Percentiles rank a stretch among this genome's conserved stretches.
These are phyloP conservation scores for Syrista parreyssii DNA, from an alignment of 2,888 invertebrate genomes.

Conservation along the genomic window DNA sequence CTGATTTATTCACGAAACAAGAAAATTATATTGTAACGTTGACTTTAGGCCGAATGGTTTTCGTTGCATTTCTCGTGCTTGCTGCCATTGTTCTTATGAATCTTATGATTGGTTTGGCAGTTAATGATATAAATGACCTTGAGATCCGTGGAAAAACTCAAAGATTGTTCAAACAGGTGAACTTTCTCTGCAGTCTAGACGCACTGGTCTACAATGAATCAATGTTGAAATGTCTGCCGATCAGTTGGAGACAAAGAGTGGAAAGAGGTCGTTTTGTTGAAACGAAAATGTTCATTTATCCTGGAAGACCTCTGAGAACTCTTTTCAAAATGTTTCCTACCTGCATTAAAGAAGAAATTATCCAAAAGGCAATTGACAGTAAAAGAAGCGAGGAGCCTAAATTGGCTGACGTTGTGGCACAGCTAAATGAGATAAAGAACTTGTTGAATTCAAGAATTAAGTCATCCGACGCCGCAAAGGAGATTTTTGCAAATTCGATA, in stretches of 20 bases:
- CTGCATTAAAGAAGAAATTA: conserved; percentile 64
- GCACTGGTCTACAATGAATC: conserved; percentile 68
- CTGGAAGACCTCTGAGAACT: conserved; percentile 65
- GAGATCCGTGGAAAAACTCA: conserved; percentile 71
- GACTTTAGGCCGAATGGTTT: conserved; percentile 68
- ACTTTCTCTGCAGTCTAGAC: conserved; percentile 69
- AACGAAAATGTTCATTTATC: conserved; percentile 60
- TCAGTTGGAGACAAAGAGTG: conserved; percentile 57
- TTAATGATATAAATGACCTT: conserved; percentile 71
- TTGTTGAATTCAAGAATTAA: too few species aligned
- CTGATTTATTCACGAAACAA: conserved; percentile 64
- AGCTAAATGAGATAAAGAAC: too few species aligned
- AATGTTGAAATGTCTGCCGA: conserved; percentile 64
- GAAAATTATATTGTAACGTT: conserved; percentile 64
- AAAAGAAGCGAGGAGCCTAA: conserved; percentile 2
- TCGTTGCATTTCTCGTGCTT: conserved; percentile 69
- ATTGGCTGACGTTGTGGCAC: too few species aligned
- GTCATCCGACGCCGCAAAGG: too few species aligned
- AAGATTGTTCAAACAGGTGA: conserved; percentile 70
- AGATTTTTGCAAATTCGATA: too few species aligned
- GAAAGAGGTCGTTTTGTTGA: conserved; percentile 65
- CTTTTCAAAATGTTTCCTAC: conserved; percentile 63
- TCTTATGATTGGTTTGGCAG: conserved; percentile 72
- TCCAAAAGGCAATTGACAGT: conserved; percentile 32
- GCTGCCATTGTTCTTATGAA: conserved; percentile 73